phyloP scores from a whole-genome alignment of 2,888 invertebrate species.

The Altica lythri region DNA sequence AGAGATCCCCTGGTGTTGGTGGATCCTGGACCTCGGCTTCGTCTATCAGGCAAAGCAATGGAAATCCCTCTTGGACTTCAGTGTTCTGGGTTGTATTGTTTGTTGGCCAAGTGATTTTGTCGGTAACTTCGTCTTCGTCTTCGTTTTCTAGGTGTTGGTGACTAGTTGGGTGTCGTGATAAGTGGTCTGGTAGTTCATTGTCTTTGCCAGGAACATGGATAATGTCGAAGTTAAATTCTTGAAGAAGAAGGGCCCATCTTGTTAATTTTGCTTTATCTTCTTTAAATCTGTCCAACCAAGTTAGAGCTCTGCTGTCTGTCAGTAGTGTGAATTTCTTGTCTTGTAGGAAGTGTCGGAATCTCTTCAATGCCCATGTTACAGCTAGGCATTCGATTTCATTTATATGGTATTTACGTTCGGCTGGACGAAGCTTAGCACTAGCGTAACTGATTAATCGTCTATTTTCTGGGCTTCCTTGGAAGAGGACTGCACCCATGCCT shows the following conservation, averaged over 20 bases:
- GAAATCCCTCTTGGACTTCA: too few species aligned
- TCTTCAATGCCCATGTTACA: constrained; percentile 11
- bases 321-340: constrained; percentile 26
- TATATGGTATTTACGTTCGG: constrained; percentile 21
- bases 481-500: too few species aligned
- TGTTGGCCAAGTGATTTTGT: too few species aligned
- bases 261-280: constrained; percentile 27
- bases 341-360: constrained; percentile 30
- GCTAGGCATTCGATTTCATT: constrained; percentile 36
- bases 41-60: too few species aligned
- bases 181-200: constrained; percentile 33
- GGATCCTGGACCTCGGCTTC: too few species aligned
- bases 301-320: constrained; percentile 26
- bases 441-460: constrained; percentile 24
- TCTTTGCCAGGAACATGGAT: constrained; percentile 38
- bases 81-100: too few species aligned
- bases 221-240: constrained; percentile 32
- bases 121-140: not conserved
- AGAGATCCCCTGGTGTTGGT: too few species aligned
- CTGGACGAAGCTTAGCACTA: constrained; percentile 12
- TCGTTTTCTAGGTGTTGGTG: too few species aligned
- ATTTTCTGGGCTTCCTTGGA: constrained; percentile 20
- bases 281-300: constrained; percentile 26
- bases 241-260: constrained; percentile 28
- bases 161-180: constrained; percentile 26